phyloP scores from a whole-genome alignment of 2,797 vertebrate genomes.

The Pachyuromys duprasi region DNA sequence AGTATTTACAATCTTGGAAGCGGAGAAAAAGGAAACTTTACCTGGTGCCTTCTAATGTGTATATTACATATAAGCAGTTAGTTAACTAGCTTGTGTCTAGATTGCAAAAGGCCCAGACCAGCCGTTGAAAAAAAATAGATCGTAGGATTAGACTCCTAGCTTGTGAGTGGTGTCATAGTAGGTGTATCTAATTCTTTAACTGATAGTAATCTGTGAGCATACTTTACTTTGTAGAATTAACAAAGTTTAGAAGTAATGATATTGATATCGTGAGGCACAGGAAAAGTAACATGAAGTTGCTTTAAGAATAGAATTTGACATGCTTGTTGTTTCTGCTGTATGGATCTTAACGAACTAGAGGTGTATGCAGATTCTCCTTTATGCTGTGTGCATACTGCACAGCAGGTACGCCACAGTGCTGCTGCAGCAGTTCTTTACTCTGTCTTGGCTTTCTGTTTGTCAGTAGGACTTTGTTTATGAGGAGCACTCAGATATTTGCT shows the following conservation, averaged over 20 bases:
- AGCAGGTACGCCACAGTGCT: neutral
- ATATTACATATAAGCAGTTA: neutral
- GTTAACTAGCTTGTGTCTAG: neutral
- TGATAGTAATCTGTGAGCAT: neutral
- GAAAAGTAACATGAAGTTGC: neutral
- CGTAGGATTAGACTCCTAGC: neutral
- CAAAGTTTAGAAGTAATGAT: neutral
- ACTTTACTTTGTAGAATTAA: neutral
- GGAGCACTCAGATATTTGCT: conserved; percentile 15
- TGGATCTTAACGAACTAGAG: neutral
- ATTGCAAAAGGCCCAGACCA: too few species aligned
- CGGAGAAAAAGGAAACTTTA: conserved; percentile 46
- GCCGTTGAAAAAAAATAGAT: neutral
- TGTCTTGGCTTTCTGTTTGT: conserved; percentile 36
- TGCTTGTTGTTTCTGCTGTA: neutral
- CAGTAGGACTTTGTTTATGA: neutral
- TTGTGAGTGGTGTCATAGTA: conserved; percentile 8
- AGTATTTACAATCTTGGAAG: neutral
- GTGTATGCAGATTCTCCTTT: neutral
- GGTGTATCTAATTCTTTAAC: neutral
- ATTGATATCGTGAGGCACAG: neutral
- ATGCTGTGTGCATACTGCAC: neutral
- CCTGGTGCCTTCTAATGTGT: neutral
- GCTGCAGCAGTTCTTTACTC: neutral
- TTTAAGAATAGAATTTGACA: conserved; percentile 24